Base-by-base conservation (phyloP, 2,113 vertebrate species). In the Callaeas wilsoni region DNA sequence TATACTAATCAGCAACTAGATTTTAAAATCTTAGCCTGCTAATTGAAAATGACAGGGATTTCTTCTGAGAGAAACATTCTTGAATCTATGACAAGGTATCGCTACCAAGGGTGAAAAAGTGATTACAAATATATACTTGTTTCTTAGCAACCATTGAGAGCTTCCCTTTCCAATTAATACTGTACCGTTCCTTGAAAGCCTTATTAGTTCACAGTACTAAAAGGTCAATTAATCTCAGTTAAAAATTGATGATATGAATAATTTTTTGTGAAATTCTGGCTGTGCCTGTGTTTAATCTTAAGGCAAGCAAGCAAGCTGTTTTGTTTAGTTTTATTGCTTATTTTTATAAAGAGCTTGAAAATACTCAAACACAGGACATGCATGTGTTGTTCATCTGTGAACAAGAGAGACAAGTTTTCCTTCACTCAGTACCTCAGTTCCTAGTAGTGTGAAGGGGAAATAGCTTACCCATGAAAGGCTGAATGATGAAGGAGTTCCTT, bases 121-220 rank as follows among this genome's bases (percentile, higher is more conserved):
- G 59, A 84, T 89, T 80, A 47, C 75, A 96, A 90, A 93, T 67
- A 93, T 50, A 69, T 85, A 86, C 78, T 83, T 93, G 95, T 97
- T 96, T 96, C 98, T 97, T 96, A 97, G 97, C 95, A 97, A 97
- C 92, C 74, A 94, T 11, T 92, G 49, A 92, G 76, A 96, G 22
- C 41, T 94, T 68, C 70, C 47, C 42, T 95, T 90, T 95, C 84
- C 92, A 93, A 96, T 96, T 93, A 94, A 91, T 95, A 73, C 32
- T 44, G 44, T 83, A 85, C 56, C 6, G 6, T 95, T 96, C 68
- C 37, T 95, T 95, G 93, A 91, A 96, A 97, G 47, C 21, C 35
- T 93, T 76, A 78, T 68, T 96, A 90, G 70, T 84, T 93, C 78
- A 77, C 30, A 42, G 12, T 50, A 74, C 46, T 89, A 69, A 76